These are phyloP conservation scores for Podiceps cristatus DNA, from an alignment of 2,113 vertebrate genomes.

Conservation along the genomic window DNA sequence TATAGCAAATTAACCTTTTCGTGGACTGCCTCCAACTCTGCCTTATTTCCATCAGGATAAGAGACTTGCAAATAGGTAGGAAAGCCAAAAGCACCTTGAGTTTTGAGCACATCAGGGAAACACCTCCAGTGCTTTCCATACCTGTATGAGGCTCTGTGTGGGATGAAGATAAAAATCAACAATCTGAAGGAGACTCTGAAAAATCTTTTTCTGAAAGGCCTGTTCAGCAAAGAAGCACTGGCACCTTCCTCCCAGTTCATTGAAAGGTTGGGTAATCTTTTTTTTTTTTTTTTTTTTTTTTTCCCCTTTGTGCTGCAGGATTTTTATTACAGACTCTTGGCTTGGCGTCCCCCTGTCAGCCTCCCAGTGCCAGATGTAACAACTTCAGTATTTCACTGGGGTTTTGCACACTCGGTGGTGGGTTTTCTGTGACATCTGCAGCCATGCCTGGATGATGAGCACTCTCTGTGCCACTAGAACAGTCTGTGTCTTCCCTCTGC, in stretches of 20 bases:
- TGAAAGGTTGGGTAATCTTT: neutral
- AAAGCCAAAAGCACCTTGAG: neutral
- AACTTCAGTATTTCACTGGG: neutral
- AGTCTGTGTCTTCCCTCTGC: neutral
- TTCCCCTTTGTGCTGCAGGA: neutral
- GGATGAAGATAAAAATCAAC: neutral
- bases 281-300: neutral
- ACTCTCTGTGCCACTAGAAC: neutral
- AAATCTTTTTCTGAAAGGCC: neutral
- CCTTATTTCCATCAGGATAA: neutral
- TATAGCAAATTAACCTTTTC: neutral
- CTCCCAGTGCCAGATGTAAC: neutral
- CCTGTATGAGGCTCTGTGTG: neutral
- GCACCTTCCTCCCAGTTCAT: neutral
- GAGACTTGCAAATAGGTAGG: neutral
- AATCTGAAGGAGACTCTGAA: neutral
- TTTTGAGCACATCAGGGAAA: neutral
- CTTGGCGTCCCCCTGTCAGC: neutral
- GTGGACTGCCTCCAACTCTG: neutral
- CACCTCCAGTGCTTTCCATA: neutral
- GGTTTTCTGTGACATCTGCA: neutral
- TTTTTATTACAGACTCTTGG: slow-evolving; percentile 24
- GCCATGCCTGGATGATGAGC: neutral
- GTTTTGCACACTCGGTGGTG: neutral
- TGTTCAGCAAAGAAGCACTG: neutral